phyloP scores from a whole-genome alignment of 1,140 invertebrate genomes.

The Akabosia matsudoensis region DNA sequence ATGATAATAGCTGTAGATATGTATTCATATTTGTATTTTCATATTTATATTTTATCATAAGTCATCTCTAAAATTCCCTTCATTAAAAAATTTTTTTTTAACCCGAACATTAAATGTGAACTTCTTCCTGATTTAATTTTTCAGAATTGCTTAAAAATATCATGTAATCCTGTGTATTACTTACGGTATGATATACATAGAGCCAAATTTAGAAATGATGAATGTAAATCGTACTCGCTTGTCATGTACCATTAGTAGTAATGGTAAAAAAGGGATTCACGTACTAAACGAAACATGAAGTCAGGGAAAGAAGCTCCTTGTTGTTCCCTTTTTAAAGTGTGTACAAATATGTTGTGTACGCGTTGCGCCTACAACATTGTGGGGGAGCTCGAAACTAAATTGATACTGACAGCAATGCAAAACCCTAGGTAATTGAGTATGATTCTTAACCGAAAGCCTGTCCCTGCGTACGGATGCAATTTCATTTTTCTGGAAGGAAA shows the following conservation, averaged over 20 bases:
- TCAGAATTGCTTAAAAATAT: too few species aligned
- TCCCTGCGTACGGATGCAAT: too few species aligned
- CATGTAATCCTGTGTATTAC: too few species aligned
- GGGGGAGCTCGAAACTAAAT: slow-evolving; percentile 5
- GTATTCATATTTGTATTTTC: too few species aligned
- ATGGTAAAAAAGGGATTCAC: not conserved
- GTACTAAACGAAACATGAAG: not conserved
- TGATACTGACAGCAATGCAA: not conserved
- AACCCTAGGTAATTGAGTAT: not conserved
- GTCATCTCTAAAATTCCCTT: not conserved
- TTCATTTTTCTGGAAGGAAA: too few species aligned
- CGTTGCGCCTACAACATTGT: not conserved
- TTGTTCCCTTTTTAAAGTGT: not conserved
- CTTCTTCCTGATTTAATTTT: too few species aligned
- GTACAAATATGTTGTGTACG: not conserved
- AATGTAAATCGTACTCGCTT: too few species aligned
- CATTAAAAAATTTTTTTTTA: too few species aligned
- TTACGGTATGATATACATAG: too few species aligned
- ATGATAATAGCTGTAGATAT: not conserved
- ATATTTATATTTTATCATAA: not conserved
- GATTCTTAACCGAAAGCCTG: too few species aligned
- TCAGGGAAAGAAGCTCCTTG: slow-evolving; percentile 3
- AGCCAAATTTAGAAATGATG: too few species aligned
- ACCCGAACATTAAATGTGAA: too few species aligned
- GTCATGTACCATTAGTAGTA: not conserved